A percentile compares a stretch with the other conserved stretches of the same genome.
These are phyloP conservation scores for Strongylocentrotus purpuratus DNA, from an alignment of 35 echinoderm and acorn worm species.

Conservation along the genomic window DNA sequence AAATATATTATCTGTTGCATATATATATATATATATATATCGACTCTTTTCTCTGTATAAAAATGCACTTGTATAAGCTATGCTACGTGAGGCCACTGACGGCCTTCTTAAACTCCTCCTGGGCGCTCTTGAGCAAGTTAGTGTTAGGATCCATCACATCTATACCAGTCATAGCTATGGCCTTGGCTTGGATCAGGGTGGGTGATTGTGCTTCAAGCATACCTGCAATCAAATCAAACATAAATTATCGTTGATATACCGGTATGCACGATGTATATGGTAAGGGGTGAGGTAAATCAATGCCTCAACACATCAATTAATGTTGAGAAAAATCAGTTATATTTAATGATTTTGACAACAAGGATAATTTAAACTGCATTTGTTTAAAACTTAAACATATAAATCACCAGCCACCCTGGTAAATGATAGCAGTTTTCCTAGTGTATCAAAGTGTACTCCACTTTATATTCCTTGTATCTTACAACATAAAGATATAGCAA, in stretches of 20 bases:
- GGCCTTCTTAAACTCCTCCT: conserved; percentile 65
- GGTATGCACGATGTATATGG: too few species aligned
- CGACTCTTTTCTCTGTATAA: background rate
- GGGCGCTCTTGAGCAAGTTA: conserved; percentile 57
- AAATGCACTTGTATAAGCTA: background rate
- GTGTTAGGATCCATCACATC: conserved; percentile 67
- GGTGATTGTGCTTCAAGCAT: conserved; percentile 76
- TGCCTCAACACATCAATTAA: background rate
- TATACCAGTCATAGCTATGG: conserved; percentile 84
- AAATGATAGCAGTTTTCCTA: too few species aligned
- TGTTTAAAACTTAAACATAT: too few species aligned
- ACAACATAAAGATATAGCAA: too few species aligned
- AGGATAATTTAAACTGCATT: too few species aligned
- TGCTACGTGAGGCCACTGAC: background rate
- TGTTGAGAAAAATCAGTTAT: too few species aligned
- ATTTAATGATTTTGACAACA: too few species aligned
- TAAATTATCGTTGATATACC: background rate
- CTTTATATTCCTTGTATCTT: too few species aligned
- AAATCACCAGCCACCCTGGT: too few species aligned
- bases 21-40: too few species aligned
- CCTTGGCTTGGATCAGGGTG: conserved; percentile 92
- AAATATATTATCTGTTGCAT: too few species aligned
- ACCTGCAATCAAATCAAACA: conserved; percentile 47
- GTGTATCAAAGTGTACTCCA: too few species aligned
- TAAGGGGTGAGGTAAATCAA: background rate